These are phyloP conservation scores for Pollenia labialis DNA, from an alignment of 2,888 invertebrate species.

Conservation along the genomic window DNA sequence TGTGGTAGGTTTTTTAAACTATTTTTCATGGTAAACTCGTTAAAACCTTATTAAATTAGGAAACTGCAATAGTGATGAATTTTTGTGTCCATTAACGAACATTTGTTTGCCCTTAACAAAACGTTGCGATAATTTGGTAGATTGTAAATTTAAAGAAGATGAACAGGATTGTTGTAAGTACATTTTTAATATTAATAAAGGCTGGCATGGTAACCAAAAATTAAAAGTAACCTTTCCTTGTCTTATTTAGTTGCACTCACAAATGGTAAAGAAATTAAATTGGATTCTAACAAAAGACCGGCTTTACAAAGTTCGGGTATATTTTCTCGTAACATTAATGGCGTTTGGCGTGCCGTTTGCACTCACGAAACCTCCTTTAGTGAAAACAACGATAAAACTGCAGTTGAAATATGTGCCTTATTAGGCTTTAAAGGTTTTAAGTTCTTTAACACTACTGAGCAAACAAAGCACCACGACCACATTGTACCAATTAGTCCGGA, in stretches of 20 bases:
- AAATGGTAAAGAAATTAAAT: conserved; percentile 86
- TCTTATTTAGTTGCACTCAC: conserved; percentile 87
- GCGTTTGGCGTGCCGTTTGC: conserved; percentile 88
- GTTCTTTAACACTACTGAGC: conserved; percentile 79
- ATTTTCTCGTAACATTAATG: conserved; percentile 86
- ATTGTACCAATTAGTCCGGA: conserved; percentile 79
- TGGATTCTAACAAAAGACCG: conserved; percentile 87
- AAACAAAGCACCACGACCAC: conserved; percentile 72
- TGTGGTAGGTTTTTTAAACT: conserved; percentile 86
- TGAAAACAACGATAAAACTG: conserved; percentile 82
- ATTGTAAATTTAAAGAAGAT: conserved; percentile 90
- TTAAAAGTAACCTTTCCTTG: conserved; percentile 75
- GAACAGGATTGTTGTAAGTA: conserved; percentile 91
- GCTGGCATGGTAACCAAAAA: too few species aligned
- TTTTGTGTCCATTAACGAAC: conserved; percentile 87
- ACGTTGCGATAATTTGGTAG: conserved; percentile 87
- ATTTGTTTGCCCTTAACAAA: conserved; percentile 87
- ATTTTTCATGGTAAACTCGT: too few species aligned
- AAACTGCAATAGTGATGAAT: conserved; percentile 86
- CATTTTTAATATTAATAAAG: too few species aligned
- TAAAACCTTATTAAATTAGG: conserved; percentile 82
- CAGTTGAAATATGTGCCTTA: conserved; percentile 87
- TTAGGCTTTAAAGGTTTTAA: conserved; percentile 86
- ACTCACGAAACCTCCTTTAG: conserved; percentile 82
- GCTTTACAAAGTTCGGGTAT: conserved; percentile 87